Conservation (phyloP, 1,140 invertebrate species). For the Drosophila seguyi region DNA sequence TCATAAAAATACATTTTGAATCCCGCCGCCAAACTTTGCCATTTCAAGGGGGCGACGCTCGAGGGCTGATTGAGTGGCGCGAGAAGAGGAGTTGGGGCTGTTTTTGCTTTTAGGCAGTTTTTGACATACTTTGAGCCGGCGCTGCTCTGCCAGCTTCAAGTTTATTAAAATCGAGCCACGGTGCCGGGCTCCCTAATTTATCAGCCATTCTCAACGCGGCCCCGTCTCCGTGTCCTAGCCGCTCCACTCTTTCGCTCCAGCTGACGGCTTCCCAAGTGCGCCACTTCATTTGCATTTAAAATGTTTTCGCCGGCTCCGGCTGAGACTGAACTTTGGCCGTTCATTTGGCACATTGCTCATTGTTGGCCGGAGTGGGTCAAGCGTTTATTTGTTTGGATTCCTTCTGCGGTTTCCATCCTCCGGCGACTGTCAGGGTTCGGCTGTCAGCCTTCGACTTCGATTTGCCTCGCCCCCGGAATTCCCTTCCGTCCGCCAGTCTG, state of each 20-base stretch:
- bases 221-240: neutral
- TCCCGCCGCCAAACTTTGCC: constrained; percentile 67
- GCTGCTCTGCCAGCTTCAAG: constrained; percentile 43
- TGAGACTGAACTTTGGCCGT: constrained; percentile 69
- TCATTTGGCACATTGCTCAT: constrained; percentile 81
- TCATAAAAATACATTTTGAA: constrained; percentile 64
- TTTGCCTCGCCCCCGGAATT: constrained; percentile 12
- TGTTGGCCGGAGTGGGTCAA: constrained; percentile 68
- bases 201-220: constrained; percentile 55
- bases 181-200: constrained; percentile 61
- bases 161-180: constrained; percentile 67
- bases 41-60: constrained; percentile 50
- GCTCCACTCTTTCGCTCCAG: constrained; percentile 43
- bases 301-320: constrained; percentile 55
- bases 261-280: constrained; percentile 71
- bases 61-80: constrained; percentile 16
- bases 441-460: constrained; percentile 34
- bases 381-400: constrained; percentile 53
- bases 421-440: neutral
- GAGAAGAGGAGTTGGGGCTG: constrained; percentile 4
- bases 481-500: neutral
- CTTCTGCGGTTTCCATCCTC: constrained; percentile 26
- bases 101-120: constrained; percentile 50
- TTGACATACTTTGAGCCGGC: constrained; percentile 48
- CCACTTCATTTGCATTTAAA: constrained; percentile 83